Evolutionary conservation across 2,888 invertebrate genomes (phyloP).

Genomic region (Cephus pulcher): DNA sequence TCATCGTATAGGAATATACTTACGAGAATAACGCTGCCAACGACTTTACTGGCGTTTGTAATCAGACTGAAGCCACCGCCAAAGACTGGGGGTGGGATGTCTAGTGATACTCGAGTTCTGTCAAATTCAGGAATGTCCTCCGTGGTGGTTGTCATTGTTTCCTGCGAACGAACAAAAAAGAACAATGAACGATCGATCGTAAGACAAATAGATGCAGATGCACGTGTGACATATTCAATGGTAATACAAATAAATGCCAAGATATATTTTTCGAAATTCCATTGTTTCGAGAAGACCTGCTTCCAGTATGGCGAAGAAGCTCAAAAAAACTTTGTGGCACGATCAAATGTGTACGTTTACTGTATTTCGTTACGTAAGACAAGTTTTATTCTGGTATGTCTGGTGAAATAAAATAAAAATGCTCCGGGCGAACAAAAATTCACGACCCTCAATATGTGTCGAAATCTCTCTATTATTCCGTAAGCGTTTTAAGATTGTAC

Average conservation of each 20-base stretch:
- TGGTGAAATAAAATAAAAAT: background rate
- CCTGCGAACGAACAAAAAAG: slow-evolving; percentile 34
- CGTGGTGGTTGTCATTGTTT: slow-evolving; percentile 57
- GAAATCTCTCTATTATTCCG: background rate
- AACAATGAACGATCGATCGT: background rate
- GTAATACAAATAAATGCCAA: background rate
- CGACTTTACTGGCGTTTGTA: slow-evolving; percentile 74
- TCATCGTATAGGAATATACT: slow-evolving; percentile 35
- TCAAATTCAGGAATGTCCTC: slow-evolving; percentile 69
- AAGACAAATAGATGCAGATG: background rate
- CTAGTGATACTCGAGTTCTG: slow-evolving; percentile 71
- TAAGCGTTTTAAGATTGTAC: background rate
- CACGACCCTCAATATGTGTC: background rate
- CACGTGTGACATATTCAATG: background rate
- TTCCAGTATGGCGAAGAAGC: background rate
- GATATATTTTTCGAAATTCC: background rate
- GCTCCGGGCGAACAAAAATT: background rate
- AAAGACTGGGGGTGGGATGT: slow-evolving; percentile 75
- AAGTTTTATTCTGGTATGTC: background rate
- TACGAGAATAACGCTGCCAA: slow-evolving; percentile 77
- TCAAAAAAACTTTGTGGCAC: background rate
- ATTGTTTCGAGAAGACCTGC: background rate
- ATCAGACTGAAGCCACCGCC: slow-evolving; percentile 77
- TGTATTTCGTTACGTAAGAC: background rate
- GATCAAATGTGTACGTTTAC: background rate